A percentile compares a stretch with the other conserved stretches of the same genome.
Evolutionary conservation across 1,140 invertebrate genomes (phyloP).

Genomic region (Temnothorax longispinosus): DNA sequence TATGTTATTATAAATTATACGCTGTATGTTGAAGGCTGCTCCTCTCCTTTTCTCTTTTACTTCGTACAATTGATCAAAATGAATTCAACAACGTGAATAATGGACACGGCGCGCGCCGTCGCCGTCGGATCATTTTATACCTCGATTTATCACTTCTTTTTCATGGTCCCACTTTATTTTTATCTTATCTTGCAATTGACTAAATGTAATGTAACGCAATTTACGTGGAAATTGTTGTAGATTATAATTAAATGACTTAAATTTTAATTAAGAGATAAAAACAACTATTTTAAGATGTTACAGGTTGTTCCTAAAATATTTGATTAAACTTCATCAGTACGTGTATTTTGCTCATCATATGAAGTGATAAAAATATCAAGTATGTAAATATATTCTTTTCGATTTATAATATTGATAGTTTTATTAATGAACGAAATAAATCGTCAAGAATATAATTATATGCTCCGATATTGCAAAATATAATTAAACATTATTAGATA

Average conservation of each 20-base stretch:
- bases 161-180: constrained; percentile 9
- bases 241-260: constrained; percentile 25
- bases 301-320: background rate
- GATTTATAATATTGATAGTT: background rate
- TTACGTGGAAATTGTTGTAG: constrained; percentile 25
- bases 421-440: background rate
- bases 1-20: background rate
- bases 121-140: background rate
- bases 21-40: background rate
- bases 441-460: background rate
- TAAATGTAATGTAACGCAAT: background rate
- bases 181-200: constrained; percentile 46
- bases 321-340: background rate
- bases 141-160: background rate
- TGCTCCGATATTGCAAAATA: background rate
- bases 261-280: background rate
- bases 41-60: background rate
- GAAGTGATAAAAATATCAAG: background rate
- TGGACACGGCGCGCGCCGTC: background rate
- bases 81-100: background rate
- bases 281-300: background rate
- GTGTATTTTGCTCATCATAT: background rate
- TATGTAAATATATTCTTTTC: background rate
- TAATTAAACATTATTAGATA: background rate
- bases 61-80: background rate